phyloP scores from a whole-genome alignment of 1,140 invertebrate species.

The Cotesia chilonis region DNA sequence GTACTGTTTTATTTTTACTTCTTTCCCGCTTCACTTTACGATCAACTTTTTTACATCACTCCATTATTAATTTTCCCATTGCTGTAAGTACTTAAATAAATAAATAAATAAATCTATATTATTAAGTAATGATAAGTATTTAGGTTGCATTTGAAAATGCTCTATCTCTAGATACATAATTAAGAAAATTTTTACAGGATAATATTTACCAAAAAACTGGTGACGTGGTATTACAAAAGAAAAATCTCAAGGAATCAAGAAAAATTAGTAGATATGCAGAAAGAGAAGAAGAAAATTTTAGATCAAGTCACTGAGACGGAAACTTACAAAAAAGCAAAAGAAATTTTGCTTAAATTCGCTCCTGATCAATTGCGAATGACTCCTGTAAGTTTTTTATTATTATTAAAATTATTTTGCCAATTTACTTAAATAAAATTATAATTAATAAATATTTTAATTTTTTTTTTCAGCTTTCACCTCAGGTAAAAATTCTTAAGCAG shows the following conservation, averaged over 20 bases:
- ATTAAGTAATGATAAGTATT: slow-evolving; percentile 14
- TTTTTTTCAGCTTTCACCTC: slow-evolving; percentile 22
- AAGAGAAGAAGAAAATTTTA: slow-evolving; percentile 87
- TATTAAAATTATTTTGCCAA: slow-evolving; percentile 21
- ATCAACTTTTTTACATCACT: slow-evolving; percentile 76
- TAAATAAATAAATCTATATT: slow-evolving; percentile 35
- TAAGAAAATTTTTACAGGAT: slow-evolving; percentile 72
- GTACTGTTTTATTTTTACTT: slow-evolving; percentile 82
- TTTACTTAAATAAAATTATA: background rate
- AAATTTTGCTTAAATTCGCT: slow-evolving; percentile 90
- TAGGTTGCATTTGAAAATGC: background rate
- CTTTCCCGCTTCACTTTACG: slow-evolving; percentile 73
- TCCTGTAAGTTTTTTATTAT: slow-evolving; percentile 43
- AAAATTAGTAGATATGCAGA: slow-evolving; percentile 76
- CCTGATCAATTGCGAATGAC: slow-evolving; percentile 69
- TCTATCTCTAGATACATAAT: background rate
- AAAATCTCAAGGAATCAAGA: slow-evolving; percentile 83
- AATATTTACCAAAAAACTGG: slow-evolving; percentile 77
- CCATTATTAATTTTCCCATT: slow-evolving; percentile 80
- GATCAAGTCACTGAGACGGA: slow-evolving; percentile 97
- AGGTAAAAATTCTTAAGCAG: slow-evolving; percentile 6
- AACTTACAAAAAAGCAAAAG: slow-evolving; percentile 95
- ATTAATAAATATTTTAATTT: slow-evolving; percentile 7
- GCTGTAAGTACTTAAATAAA: slow-evolving; percentile 72
- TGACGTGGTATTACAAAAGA: slow-evolving; percentile 89